Evolutionary conservation across 2,888 invertebrate species (phyloP).

Genomic region (Cyaniris semiargus): DNA sequence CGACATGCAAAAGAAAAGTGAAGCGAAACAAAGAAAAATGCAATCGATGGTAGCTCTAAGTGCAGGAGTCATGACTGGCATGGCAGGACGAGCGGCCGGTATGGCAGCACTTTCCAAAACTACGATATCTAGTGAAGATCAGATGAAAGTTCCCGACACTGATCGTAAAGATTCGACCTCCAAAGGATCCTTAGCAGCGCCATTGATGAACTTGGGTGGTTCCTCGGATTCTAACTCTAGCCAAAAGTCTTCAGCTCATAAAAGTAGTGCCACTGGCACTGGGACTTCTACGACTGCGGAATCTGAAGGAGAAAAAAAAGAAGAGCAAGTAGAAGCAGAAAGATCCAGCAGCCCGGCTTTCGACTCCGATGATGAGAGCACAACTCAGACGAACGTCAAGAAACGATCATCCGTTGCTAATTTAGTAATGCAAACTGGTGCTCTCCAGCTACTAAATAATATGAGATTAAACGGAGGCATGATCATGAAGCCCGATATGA

Average conservation of each 20-base stretch:
- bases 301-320: slow-evolving; percentile 72
- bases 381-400: slow-evolving; percentile 78
- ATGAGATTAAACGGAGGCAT: slow-evolving; percentile 80
- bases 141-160: slow-evolving; percentile 78
- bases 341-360: slow-evolving; percentile 96
- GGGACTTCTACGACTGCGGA: slow-evolving; percentile 79
- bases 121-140: slow-evolving; percentile 86
- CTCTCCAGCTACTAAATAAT: slow-evolving; percentile 75
- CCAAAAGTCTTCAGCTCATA: slow-evolving; percentile 81
- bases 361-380: slow-evolving; percentile 96
- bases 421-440: slow-evolving; percentile 84
- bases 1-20: slow-evolving; percentile 98
- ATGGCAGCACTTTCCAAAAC: slow-evolving; percentile 91
- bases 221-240: slow-evolving; percentile 82
- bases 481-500: slow-evolving; percentile 66
- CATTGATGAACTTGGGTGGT: slow-evolving; percentile 64
- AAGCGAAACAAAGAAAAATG: slow-evolving; percentile 97
- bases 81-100: slow-evolving; percentile 93
- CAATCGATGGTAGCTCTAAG: slow-evolving; percentile 95
- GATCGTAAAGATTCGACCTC: slow-evolving; percentile 66
- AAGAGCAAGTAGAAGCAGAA: slow-evolving; percentile 82
- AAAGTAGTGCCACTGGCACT: slow-evolving; percentile 80
- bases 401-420: slow-evolving; percentile 85
- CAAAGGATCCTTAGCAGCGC: slow-evolving; percentile 66
- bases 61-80: slow-evolving; percentile 94